A percentile compares a stretch with the other conserved stretches of the same genome.
phyloP scores from a whole-genome alignment of 2,888 invertebrate species.

The Diploptera punctata region DNA sequence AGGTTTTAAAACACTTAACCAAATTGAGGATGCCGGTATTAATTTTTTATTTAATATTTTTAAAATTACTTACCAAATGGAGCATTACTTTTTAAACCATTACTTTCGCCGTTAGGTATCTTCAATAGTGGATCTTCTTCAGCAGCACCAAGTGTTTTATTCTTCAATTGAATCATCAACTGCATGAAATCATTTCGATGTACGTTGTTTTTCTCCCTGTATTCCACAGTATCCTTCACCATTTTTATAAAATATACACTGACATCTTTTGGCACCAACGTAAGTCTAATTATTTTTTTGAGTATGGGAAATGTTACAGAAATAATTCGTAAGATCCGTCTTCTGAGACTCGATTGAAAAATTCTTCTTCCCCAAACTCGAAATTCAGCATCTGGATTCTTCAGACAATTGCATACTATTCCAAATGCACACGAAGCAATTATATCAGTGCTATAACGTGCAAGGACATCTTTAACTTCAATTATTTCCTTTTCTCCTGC shows the following conservation, averaged over 20 bases:
- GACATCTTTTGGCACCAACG: background rate
- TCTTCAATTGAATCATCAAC: slow-evolving; percentile 41
- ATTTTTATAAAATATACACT: slow-evolving; percentile 53
- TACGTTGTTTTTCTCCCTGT: slow-evolving; percentile 46
- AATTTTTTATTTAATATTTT: too few species aligned
- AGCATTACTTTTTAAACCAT: background rate
- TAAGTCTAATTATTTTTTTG: slow-evolving; percentile 25
- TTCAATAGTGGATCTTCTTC: background rate
- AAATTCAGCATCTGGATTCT: slow-evolving; percentile 53
- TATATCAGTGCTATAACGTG: slow-evolving; percentile 54
- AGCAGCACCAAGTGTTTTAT: slow-evolving; percentile 29
- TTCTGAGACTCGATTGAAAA: slow-evolving; percentile 47
- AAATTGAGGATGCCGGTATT: too few species aligned
- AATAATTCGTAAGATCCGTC: slow-evolving; percentile 49
- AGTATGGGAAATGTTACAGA: background rate
- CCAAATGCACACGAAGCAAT: too few species aligned
- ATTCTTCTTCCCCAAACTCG: slow-evolving; percentile 48
- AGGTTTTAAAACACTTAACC: too few species aligned
- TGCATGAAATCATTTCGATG: slow-evolving; percentile 46
- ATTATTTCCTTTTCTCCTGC: slow-evolving; percentile 50
- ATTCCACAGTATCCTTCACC: slow-evolving; percentile 51
- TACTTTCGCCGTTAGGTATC: background rate
- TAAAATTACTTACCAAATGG: slow-evolving; percentile 6
- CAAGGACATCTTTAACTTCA: slow-evolving; percentile 49
- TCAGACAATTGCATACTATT: slow-evolving; percentile 51